Evolutionary conservation across 2,797 vertebrate genomes (phyloP).

Genomic region (Rhinichthys osculus): DNA sequence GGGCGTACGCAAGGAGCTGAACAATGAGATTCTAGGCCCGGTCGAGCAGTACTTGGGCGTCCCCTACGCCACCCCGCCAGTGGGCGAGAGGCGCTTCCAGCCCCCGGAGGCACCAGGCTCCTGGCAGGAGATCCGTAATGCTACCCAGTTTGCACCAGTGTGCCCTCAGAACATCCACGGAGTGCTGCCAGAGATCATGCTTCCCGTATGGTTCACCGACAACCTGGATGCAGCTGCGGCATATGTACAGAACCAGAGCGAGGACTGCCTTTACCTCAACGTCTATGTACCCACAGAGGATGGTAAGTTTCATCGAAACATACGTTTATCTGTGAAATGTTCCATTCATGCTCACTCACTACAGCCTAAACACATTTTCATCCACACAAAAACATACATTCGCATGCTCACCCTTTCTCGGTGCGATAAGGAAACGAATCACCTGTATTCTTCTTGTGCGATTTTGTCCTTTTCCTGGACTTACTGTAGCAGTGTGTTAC

Average conservation of each 20-base stretch:
- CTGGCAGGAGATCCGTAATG: constrained; percentile 90
- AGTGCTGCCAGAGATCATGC: constrained; percentile 92
- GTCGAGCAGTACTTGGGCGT: constrained; percentile 92
- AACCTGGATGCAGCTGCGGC: constrained; percentile 90
- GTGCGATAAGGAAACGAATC: constrained; percentile 10
- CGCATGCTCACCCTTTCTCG: neutral
- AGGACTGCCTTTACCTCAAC: constrained; percentile 95
- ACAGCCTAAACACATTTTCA: neutral
- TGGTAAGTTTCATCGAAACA: constrained; percentile 70
- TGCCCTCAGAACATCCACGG: constrained; percentile 93
- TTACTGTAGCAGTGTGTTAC: neutral
- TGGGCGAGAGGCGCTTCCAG: constrained; percentile 90
- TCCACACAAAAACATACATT: neutral
- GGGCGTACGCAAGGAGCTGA: constrained; percentile 84
- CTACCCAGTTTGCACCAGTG: constrained; percentile 89
- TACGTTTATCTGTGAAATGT: constrained; percentile 2
- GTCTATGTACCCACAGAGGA: constrained; percentile 87
- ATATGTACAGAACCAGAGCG: constrained; percentile 93
- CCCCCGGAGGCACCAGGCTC: constrained; percentile 91
- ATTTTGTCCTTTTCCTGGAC: neutral
- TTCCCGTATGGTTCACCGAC: constrained; percentile 95
- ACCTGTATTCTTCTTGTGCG: neutral
- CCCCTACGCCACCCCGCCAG: constrained; percentile 89
- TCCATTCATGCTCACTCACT: constrained; percentile 14
- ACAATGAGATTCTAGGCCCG: constrained; percentile 91